Evolutionary conservation across 2,888 invertebrate genomes (phyloP).

Genomic region (Eupithecia abbreviata): DNA sequence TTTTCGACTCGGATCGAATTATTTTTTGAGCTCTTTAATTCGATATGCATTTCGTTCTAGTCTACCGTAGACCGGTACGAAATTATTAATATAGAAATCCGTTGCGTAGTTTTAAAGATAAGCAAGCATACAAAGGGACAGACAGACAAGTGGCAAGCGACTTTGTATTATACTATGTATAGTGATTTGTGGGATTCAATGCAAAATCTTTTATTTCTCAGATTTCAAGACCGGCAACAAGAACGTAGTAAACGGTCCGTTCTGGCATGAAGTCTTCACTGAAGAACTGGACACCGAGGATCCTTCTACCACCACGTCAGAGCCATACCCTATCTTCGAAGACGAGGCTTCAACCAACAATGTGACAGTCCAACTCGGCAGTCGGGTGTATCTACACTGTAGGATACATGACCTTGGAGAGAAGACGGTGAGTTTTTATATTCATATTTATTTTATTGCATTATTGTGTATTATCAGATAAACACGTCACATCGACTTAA

Average conservation of each 20-base stretch:
- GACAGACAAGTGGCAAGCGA: too few species aligned
- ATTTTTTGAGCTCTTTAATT: too few species aligned
- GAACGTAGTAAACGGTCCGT: slow-evolving; percentile 71
- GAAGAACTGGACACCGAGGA: slow-evolving; percentile 72
- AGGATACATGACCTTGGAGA: slow-evolving; percentile 87
- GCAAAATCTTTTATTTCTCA: slow-evolving; percentile 41
- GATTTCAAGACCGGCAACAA: slow-evolving; percentile 79
- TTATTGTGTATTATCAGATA: too few species aligned
- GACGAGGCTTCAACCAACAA: slow-evolving; percentile 86
- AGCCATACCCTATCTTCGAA: slow-evolving; percentile 89
- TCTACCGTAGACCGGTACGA: too few species aligned
- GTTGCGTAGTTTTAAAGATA: too few species aligned
- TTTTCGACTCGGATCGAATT: too few species aligned
- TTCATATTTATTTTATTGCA: too few species aligned
- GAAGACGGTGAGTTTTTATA: slow-evolving; percentile 83
- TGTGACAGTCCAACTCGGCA: slow-evolving; percentile 87
- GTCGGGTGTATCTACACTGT: slow-evolving; percentile 86
- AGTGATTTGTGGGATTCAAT: background rate
- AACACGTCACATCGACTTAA: too few species aligned
- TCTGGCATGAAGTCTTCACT: slow-evolving; percentile 79
- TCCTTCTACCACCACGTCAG: slow-evolving; percentile 84
- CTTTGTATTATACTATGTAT: too few species aligned
- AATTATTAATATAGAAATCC: too few species aligned
- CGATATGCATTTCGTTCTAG: too few species aligned
- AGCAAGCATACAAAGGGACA: too few species aligned